These are phyloP conservation scores for Pachyseris speciosa DNA, from an alignment of 64 coral and sea anemone genomes.

Conservation along the genomic window DNA sequence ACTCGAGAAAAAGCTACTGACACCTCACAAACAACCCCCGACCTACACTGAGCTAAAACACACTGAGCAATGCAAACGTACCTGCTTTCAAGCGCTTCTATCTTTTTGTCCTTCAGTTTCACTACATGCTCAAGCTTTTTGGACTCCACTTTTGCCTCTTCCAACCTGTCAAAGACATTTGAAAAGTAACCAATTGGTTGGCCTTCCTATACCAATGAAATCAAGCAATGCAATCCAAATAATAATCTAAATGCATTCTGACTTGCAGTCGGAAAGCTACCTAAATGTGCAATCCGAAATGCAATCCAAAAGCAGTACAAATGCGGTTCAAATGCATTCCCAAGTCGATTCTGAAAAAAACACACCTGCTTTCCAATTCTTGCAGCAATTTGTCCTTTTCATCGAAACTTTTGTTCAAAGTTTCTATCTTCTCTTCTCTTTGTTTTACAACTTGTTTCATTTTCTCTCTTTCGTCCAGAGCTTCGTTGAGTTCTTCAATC, in stretches of 20 bases:
- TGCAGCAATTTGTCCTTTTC: conserved; percentile 74
- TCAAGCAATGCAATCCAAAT: neutral
- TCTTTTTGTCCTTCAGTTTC: conserved; percentile 97
- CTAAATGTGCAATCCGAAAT: neutral
- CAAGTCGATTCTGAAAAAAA: neutral
- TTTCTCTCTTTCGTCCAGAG: conserved; percentile 68
- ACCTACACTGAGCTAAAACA: neutral
- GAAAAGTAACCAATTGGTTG: neutral
- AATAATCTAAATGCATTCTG: neutral
- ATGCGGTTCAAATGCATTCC: neutral
- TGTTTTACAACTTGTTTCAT: conserved; percentile 74
- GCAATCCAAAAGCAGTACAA: neutral
- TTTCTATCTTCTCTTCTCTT: conserved; percentile 79
- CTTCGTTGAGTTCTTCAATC: conserved; percentile 79
- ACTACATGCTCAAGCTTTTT: conserved; percentile 90
- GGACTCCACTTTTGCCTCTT: conserved; percentile 74
- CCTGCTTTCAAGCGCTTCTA: conserved; percentile 82
- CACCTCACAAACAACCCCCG: no score
- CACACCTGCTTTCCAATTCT: conserved; percentile 92
- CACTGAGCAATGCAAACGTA: neutral
- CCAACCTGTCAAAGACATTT: conserved; percentile 52
- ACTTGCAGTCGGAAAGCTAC: neutral
- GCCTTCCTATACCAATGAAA: no score
- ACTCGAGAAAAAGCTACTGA: no score
- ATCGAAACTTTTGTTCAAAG: conserved; percentile 57